Base-by-base conservation (phyloP, 2,797 vertebrate species). In the Tamandua tetradactyla region DNA sequence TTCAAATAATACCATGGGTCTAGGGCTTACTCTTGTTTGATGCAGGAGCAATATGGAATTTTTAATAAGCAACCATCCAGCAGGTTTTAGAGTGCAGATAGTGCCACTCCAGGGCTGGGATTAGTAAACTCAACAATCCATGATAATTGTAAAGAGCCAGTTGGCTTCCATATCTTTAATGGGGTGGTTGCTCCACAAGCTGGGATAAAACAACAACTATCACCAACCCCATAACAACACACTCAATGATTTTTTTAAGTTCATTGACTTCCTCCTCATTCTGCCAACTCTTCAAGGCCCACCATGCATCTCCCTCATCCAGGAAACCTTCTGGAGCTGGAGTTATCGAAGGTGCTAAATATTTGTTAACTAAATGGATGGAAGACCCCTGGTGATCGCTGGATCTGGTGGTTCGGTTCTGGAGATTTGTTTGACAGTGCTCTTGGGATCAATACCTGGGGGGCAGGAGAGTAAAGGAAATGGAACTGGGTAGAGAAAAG, bases 401-500 rank as follows among this genome's bases (percentile, higher is more conserved):
- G 22, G n/a, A 84, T 64, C 64, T 64, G 27, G 18, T 52, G 35
- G 49, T 10, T n/a, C n/a, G n/a, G n/a, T n/a, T n/a, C n/a, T 93
- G 74, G 42, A 96, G 76, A 95, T 93, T n/a, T 94, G 22, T 55
- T 81, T 44, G 52, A 81, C 44, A 22, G 22, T 74, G 69, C 20
- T 68, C 59, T 93, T 57, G 85, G 86, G 44, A 92, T 59, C 82
- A 87, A 81, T 13, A 66, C 9, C 37, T 57, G 47, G 7, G 25
- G 49, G 74, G 44, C 44, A 55, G 57, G 72, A 25, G n/a, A 71
- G 35, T 23, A 59, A 37, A 76, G 17, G 30, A 71, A 55, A 40
- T 49, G 27, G 59, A 37, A 75, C 3, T 44, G 30, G n/a, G n/a
- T 32, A 74, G 47, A 87, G 72, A 74, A 64, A 86, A 44, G 12